These are phyloP conservation scores for Periophthalmus magnuspinnatus DNA, from an alignment of 2,797 vertebrate genomes.

Conservation along the genomic window DNA sequence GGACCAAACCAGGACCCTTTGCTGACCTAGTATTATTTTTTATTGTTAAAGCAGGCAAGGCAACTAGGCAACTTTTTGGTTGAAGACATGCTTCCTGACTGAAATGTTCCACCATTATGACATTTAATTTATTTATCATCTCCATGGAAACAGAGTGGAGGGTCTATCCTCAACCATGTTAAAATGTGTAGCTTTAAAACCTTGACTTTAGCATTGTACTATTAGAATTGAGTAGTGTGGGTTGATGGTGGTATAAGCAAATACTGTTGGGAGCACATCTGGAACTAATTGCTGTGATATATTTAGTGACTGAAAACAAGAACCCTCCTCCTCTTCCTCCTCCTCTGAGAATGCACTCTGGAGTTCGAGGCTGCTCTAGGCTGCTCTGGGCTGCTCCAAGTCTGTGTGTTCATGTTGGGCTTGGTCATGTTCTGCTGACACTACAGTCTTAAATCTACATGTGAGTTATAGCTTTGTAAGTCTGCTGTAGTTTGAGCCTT, in stretches of 20 bases:
- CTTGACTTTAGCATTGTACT: background rate
- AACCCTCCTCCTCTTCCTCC: background rate
- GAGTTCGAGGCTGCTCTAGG: background rate
- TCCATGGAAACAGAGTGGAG: background rate
- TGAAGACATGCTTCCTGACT: background rate
- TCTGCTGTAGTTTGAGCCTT: background rate
- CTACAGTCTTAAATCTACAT: background rate
- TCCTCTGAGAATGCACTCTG: background rate
- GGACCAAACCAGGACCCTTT: background rate
- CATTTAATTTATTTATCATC: background rate
- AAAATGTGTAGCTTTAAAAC: background rate
- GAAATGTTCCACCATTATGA: background rate
- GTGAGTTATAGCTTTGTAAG: background rate
- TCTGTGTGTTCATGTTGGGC: background rate
- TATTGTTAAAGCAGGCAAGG: background rate
- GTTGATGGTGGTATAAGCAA: background rate
- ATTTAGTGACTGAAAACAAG: constrained; percentile 3
- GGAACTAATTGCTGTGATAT: constrained; percentile 2
- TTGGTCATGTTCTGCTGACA: background rate
- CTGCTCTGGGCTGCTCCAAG: too few relatives aligned
- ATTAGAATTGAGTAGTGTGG: background rate
- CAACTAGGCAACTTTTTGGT: background rate
- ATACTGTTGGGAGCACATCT: constrained; percentile 6
- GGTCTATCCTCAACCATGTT: background rate
- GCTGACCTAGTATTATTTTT: background rate